Percentiles rank a stretch among this genome's conserved stretches.
These are phyloP conservation scores for Macropis europaea DNA, from an alignment of 2,888 invertebrate genomes.

Conservation along the genomic window DNA sequence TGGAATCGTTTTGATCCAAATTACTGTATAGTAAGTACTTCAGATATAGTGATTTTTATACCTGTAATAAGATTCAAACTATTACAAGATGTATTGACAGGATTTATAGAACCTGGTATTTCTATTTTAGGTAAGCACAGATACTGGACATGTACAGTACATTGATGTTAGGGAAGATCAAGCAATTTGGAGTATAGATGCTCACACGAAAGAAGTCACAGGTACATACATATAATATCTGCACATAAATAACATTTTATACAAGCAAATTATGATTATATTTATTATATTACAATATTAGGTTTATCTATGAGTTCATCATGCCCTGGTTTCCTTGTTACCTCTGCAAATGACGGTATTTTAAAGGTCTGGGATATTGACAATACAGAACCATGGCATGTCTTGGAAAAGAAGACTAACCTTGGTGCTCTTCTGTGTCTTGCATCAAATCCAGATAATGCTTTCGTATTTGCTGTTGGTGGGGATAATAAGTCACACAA, in stretches of 20 bases:
- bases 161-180: constrained; percentile 82
- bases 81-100: background rate
- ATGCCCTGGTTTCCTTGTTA: constrained; percentile 88
- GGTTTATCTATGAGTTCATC: constrained; percentile 87
- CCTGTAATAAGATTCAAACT: background rate
- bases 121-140: constrained; percentile 80
- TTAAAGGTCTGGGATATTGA: constrained; percentile 91
- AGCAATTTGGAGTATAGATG: constrained; percentile 86
- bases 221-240: constrained; percentile 79
- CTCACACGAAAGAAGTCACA: constrained; percentile 92
- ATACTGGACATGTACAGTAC: constrained; percentile 81
- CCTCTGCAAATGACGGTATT: constrained; percentile 89
- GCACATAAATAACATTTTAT: background rate
- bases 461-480: constrained; percentile 90
- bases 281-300: constrained; percentile 61
- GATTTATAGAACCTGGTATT: background rate
- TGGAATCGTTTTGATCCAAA: constrained; percentile 92
- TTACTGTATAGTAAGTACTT: constrained; percentile 86
- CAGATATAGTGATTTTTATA: background rate
- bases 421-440: constrained; percentile 89
- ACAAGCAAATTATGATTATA: background rate
- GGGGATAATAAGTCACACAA: constrained; percentile 91
- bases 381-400: constrained; percentile 60
- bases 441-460: constrained; percentile 89
- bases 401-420: constrained; percentile 76